Evolutionary conservation across 2,113 vertebrate genomes (phyloP).

Genomic region (Colius striatus): DNA sequence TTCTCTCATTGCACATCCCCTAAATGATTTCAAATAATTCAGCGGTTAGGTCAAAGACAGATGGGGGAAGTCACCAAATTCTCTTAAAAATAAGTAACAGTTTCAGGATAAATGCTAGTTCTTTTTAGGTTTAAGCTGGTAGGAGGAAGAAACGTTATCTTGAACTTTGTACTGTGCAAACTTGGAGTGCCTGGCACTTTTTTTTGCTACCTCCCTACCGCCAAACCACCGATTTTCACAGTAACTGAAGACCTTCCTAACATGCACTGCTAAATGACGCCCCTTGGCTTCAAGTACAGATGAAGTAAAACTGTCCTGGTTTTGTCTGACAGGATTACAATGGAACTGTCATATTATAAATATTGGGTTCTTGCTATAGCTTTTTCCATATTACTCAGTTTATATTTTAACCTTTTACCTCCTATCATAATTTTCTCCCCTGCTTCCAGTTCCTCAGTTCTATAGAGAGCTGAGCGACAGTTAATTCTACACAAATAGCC

Average conservation of each 20-base stretch:
- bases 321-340: background rate
- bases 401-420: background rate
- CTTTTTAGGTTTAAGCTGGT: background rate
- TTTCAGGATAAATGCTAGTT: background rate
- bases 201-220: background rate
- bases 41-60: background rate
- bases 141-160: background rate
- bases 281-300: background rate
- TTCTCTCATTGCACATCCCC: background rate
- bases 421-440: background rate
- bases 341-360: background rate
- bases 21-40: background rate
- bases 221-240: background rate
- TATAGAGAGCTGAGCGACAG: background rate
- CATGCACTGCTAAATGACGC: background rate
- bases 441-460: background rate
- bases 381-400: background rate
- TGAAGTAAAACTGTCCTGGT: background rate
- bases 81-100: background rate
- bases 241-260: background rate
- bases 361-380: background rate
- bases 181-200: background rate
- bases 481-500: background rate
- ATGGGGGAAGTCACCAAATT: fast-evolving
- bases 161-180: background rate